phyloP scores from a whole-genome alignment of 2,797 vertebrate genomes.

The Gouania willdenowi region DNA sequence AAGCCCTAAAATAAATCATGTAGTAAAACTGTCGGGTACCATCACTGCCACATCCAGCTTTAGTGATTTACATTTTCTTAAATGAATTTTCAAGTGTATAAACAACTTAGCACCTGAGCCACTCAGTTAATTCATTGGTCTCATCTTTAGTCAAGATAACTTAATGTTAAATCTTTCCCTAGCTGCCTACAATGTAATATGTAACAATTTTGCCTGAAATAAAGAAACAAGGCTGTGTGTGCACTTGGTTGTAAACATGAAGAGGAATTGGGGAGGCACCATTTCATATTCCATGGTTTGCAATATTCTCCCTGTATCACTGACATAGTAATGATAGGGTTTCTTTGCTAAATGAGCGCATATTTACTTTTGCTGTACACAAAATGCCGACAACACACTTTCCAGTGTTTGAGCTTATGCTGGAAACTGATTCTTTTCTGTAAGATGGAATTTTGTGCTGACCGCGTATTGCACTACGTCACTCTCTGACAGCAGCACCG shows the following conservation, averaged over 20 bases:
- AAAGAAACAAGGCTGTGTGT: conserved; percentile 17
- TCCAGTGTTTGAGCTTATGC: conserved; percentile 48
- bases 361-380: conserved; percentile 18
- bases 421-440: conserved; percentile 44
- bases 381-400: conserved; percentile 62
- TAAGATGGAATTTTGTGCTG: conserved; percentile 54
- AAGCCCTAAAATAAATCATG: too few species aligned
- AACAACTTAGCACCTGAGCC: too few species aligned
- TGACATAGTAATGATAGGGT: conserved; percentile 49
- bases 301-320: conserved; percentile 32
- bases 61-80: too few species aligned
- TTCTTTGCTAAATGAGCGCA: conserved; percentile 31
- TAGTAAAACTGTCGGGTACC: too few species aligned
- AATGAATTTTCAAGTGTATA: too few species aligned
- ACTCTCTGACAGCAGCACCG: conserved; percentile 41
- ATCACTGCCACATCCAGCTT: too few species aligned
- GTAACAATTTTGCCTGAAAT: too few species aligned
- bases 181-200: too few species aligned
- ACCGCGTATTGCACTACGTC: conserved; percentile 41
- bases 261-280: conserved; percentile 7
- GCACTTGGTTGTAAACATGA: conserved; percentile 21
- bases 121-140: too few species aligned
- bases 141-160: too few species aligned
- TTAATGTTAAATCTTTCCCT: too few species aligned
- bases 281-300: conserved; percentile 28